Evolutionary conservation across 2,797 vertebrate genomes (phyloP).

Genomic region (Myotis daubentonii): DNA sequence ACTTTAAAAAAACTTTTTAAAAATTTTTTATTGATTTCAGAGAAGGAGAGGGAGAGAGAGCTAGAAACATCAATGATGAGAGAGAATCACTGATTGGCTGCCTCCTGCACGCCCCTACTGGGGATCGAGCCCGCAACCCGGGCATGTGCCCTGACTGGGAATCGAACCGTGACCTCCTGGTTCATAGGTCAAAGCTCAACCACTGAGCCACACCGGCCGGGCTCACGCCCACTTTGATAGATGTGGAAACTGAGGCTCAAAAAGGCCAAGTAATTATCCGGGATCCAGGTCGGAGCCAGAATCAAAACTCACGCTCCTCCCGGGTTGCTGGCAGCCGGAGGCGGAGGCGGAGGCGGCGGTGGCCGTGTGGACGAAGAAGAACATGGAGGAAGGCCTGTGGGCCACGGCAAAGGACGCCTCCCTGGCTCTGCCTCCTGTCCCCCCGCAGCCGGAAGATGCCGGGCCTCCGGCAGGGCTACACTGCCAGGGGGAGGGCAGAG

Average conservation of each 20-base stretch:
- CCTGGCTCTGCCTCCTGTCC: neutral
- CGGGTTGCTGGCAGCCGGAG: neutral
- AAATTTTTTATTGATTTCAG: no score
- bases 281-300: neutral
- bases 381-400: fast-evolving
- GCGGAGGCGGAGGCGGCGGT: fast-evolving
- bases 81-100: no score
- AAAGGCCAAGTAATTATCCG: neutral
- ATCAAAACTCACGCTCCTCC: neutral
- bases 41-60: no score
- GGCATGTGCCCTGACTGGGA: no score
- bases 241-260: neutral
- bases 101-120: no score
- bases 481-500: neutral
- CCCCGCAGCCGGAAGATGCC: neutral
- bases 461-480: fast-evolving
- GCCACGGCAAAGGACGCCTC: fast-evolving
- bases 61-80: no score
- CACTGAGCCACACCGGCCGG: no score
- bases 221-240: neutral
- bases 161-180: no score
- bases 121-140: no score
- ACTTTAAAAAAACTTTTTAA: neutral
- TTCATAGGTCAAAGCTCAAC: no score
- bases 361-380: neutral